Conservation (phyloP, 2,888 invertebrate genomes). For the Blera fallax region DNA sequence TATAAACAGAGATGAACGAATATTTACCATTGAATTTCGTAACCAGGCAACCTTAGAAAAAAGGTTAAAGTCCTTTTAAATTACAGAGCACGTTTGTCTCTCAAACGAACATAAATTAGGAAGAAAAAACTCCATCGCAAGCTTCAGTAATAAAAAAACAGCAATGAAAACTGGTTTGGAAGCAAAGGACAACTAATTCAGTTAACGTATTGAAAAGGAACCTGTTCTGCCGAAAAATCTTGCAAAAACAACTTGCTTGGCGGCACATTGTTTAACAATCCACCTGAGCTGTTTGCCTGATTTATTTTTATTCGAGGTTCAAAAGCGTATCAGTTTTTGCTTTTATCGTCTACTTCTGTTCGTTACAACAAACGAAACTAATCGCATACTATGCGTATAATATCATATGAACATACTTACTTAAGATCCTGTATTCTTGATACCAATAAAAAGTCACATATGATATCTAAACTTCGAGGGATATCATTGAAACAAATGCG, state of each 20-base stretch:
- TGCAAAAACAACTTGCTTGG: slow-evolving; percentile 14
- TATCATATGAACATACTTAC: neutral
- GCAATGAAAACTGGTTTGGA: slow-evolving; percentile 50
- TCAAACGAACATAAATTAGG: neutral
- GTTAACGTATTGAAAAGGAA: slow-evolving; percentile 40
- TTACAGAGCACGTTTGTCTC: slow-evolving; percentile 21
- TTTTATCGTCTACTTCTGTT: neutral
- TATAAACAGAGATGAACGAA: neutral
- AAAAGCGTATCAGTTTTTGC: neutral
- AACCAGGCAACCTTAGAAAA: neutral
- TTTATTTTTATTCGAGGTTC: neutral
- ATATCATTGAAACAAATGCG: neutral
- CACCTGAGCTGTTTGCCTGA: neutral
- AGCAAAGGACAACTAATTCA: slow-evolving; percentile 42
- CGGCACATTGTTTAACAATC: neutral
- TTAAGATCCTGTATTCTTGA: neutral
- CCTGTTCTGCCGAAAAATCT: slow-evolving; percentile 47
- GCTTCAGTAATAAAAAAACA: neutral
- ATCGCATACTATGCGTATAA: neutral
- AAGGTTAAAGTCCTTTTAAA: slow-evolving; percentile 21
- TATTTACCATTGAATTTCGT: neutral
- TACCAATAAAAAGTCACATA: neutral
- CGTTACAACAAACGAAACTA: neutral
- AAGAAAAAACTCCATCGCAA: neutral
- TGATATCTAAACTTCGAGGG: neutral